Base-by-base conservation (phyloP, 1,140 invertebrate genomes). In the Choristoneura fumiferana region DNA sequence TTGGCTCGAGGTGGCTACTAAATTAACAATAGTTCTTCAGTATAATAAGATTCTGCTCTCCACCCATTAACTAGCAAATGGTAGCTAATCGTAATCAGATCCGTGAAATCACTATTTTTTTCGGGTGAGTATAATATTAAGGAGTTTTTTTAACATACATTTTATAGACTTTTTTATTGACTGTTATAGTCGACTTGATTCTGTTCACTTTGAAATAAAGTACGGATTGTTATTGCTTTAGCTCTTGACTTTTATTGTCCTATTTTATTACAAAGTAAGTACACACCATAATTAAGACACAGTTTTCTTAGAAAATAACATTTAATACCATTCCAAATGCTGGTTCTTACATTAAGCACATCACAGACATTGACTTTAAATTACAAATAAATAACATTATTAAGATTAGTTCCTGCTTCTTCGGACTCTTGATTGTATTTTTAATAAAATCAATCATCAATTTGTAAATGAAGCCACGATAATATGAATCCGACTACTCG, bases 331-430 rank as follows among this genome's bases (percentile, higher is more conserved):
- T 67, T 59, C 57, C 57, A 58, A 60, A 62, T 37, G 52, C 57
- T 64, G 56, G 57, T 58, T 60, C 35, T 66, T 70, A 77, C 56
- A 57, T 60, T 67, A 71, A 73, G 73, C 69, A 79, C 67, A 83
- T 83, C 80, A 83, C 80, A 83, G 80, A 76, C 71, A 78, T 76
- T 72, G 68, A 75, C 72, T 78, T 74, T 72, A 71, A 62, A 62
- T 49, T 66, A 67, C 54, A 67, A 65, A 72, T 65, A 69, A 63
- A 67, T 73, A 67, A 63, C 58, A 38, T 61, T n/a, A n/a, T n/a
- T n/a, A n/a, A n/a, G n/a, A n/a, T n/a, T n/a, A n/a, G n/a, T n/a
- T n/a, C n/a, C n/a, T n/a, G n/a, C n/a, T n/a, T n/a, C n/a, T n/a
- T n/a, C n/a, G n/a, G n/a, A n/a, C n/a, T n/a, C n/a, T n/a, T n/a